Percentiles rank a stretch among this genome's conserved stretches.
Conservation (phyloP, 2,888 invertebrate genomes). For the Oligia latruncula region DNA sequence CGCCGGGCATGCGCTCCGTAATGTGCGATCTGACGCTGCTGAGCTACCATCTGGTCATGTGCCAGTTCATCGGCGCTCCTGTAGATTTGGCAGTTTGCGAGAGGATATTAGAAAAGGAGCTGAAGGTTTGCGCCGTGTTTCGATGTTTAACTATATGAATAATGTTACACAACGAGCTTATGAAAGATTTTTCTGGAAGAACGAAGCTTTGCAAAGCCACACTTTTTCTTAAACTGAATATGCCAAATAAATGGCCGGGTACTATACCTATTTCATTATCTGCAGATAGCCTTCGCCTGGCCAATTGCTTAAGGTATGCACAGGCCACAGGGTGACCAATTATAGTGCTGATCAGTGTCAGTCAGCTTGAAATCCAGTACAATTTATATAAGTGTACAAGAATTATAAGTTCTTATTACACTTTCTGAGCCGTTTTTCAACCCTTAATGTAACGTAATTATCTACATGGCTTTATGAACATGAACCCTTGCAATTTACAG, state of each 20-base stretch:
- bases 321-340: background rate
- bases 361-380: background rate
- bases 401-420: background rate
- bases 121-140: conserved; percentile 89
- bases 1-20: conserved; percentile 94
- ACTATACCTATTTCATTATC: background rate
- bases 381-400: background rate
- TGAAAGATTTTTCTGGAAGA: background rate
- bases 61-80: conserved; percentile 94
- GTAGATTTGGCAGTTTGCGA: conserved; percentile 95
- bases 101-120: conserved; percentile 91
- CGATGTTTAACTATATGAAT: background rate
- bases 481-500: conserved; percentile 66
- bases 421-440: background rate
- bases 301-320: background rate
- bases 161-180: background rate
- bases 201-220: background rate
- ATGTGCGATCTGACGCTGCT: conserved; percentile 96
- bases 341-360: background rate
- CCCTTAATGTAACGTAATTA: background rate
- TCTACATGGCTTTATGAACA: background rate
- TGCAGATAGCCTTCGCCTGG: background rate
- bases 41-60: conserved; percentile 96
- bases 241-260: no score
- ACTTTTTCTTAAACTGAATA: background rate